Evolutionary conservation across 2,113 vertebrate genomes (phyloP).

Genomic region (Microtus ochrogaster): DNA sequence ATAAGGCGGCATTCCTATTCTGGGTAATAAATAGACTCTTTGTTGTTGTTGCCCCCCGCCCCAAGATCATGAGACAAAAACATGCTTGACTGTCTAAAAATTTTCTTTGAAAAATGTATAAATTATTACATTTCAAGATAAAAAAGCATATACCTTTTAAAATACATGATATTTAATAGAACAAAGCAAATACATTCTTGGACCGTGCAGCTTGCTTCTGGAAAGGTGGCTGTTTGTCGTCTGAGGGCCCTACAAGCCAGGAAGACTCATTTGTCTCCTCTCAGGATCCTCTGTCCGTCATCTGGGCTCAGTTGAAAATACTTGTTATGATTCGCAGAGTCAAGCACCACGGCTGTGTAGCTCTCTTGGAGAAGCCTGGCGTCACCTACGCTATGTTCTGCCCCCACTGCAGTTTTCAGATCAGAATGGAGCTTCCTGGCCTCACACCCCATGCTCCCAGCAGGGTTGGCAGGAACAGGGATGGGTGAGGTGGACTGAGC

Average conservation of each 20-base stretch:
- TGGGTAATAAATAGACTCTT: constrained; percentile 72
- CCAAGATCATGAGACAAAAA: constrained; percentile 70
- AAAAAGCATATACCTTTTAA: constrained; percentile 55
- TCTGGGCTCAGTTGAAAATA: constrained; percentile 42
- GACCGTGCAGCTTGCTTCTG: constrained; percentile 11
- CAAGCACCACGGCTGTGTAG: background rate
- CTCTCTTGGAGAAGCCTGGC: background rate
- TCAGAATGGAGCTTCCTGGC: constrained; percentile 27
- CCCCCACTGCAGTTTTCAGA: background rate
- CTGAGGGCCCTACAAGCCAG: background rate
- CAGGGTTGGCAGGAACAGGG: constrained; percentile 22
- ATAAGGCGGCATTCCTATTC: constrained; percentile 76
- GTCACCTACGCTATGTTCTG: background rate
- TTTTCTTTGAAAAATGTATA: constrained; percentile 55
- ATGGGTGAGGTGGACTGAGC: constrained; percentile 74
- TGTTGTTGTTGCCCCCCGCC: constrained; percentile 25
- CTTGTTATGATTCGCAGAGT: constrained; percentile 3
- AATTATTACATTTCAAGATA: constrained; percentile 55
- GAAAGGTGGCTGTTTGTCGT: constrained; percentile 30
- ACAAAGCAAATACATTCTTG: background rate
- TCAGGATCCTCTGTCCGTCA: background rate
- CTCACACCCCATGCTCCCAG: background rate
- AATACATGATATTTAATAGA: constrained; percentile 17
- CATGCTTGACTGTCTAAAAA: constrained; percentile 57
- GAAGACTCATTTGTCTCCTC: background rate